Base-by-base conservation (phyloP, 2,888 invertebrate genomes). In the Atethmia centrago region DNA sequence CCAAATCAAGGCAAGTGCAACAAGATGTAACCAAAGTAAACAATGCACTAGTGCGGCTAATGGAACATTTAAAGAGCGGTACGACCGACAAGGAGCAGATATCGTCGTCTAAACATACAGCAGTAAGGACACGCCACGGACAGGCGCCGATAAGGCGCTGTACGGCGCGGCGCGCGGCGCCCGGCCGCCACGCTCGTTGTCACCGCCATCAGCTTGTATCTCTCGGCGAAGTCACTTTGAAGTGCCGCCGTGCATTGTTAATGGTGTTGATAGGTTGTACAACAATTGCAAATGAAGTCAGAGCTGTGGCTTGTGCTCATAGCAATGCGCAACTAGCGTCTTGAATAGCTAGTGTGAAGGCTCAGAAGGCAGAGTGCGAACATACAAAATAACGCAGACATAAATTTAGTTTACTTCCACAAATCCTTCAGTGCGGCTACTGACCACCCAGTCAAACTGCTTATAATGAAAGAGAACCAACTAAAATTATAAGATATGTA, bases 201-300 rank as follows among this genome's bases (percentile, higher is more conserved):
- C 36, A 53, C 28, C 55, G 47, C 61, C n/a, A 21, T 31, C 75
- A 42, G 40, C 76, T 47, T 28, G 74, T 71, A 45, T n/a, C 28
- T 47, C 21, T 28, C 14, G n/a, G 19, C 62, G 28, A 49, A 36
- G n/a, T n/a, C 21, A 19, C 25, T 53, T 31, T 31, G n/a, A 58
- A 62, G 55, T 25, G 36, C 36, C 51, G 53, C 36, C 56, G 16
- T 12, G 61, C 25, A 40, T 31, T 31, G 14, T 51, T 28, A n/a
- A 25, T n/a, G 25, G n/a, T 16, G 55, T 4, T 42, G 40, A 16
- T 58, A 36, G 14, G 2, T 74, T 53, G 21, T 25, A 31, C n/a
- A 56, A n/a, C 8, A 8, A 28, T 25, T 51, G 28, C n/a, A 16
- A 21, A 70, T 45, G n/a, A 28, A 62, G 25, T 31, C 28, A 21